Percentiles rank a stretch among this genome's conserved stretches.
Evolutionary conservation across 2,888 invertebrate genomes (phyloP).

Genomic region (Cinara cedri): DNA sequence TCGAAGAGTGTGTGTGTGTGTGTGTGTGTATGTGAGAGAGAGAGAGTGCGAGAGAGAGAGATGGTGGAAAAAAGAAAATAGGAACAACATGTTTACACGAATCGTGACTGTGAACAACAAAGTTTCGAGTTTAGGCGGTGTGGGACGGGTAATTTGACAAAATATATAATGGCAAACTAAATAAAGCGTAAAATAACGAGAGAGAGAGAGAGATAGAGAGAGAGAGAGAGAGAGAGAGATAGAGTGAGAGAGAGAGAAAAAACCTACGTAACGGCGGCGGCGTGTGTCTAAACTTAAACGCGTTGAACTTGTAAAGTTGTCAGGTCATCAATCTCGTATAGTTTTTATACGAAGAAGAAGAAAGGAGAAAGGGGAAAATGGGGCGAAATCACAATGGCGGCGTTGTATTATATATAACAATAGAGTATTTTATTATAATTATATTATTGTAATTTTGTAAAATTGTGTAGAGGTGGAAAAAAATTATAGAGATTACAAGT

Average conservation of each 20-base stretch:
- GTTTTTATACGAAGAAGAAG: not conserved
- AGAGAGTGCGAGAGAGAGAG: too few species aligned
- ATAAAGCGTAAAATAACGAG: constrained; percentile 6
- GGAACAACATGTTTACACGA: constrained; percentile 18
- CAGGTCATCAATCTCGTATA: constrained; percentile 33
- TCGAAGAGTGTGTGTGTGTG: too few species aligned
- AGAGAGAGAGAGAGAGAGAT: not conserved
- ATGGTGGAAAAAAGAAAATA: not conserved
- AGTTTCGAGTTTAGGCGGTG: not conserved
- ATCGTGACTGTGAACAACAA: constrained; percentile 5
- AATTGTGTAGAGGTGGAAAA: constrained; percentile 23
- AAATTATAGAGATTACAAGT: too few species aligned
- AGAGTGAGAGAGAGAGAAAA: not conserved
- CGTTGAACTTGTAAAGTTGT: constrained; percentile 25
- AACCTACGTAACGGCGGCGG: constrained; percentile 14
- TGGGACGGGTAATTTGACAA: not conserved
- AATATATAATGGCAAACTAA: not conserved
- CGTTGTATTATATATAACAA: constrained; percentile 33
- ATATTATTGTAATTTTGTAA: not conserved
- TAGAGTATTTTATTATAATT: too few species aligned
- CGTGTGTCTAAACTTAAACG: constrained; percentile 27
- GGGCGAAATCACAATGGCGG: not conserved
- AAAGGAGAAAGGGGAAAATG: too few species aligned
- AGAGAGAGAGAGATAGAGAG: not conserved
- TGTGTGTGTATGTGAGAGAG: too few species aligned